These are phyloP conservation scores for Chlorops oryzae DNA, from an alignment of 1,140 invertebrate genomes.

Conservation along the genomic window DNA sequence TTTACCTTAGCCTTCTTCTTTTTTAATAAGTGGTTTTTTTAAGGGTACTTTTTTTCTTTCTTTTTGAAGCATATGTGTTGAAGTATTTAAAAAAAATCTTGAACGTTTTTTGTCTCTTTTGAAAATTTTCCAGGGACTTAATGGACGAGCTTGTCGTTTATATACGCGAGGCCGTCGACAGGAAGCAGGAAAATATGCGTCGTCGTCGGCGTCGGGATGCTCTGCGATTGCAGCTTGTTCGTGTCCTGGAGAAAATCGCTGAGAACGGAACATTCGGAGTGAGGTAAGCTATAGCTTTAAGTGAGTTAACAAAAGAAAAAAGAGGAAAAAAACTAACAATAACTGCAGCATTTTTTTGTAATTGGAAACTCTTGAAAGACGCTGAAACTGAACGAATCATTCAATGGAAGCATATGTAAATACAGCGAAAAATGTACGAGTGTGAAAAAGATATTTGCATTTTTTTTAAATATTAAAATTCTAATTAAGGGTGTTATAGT, in stretches of 20 bases:
- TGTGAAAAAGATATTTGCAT: too few species aligned
- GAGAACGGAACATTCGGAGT: constrained; percentile 87
- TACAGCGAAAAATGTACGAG: too few species aligned
- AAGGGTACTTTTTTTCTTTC: not conserved
- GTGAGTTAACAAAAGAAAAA: too few species aligned
- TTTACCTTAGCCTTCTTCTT: not conserved
- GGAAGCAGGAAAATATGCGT: constrained; percentile 94
- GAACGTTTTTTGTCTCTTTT: not conserved
- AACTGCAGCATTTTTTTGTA: not conserved
- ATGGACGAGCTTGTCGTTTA: constrained; percentile 91
- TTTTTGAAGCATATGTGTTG: not conserved
- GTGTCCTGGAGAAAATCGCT: constrained; percentile 86
- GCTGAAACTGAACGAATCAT: too few species aligned
- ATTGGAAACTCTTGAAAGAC: not conserved
- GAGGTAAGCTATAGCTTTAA: too few species aligned
- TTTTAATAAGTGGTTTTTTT: too few species aligned
- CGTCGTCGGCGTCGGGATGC: constrained; percentile 83
- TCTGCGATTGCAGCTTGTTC: constrained; percentile 83
- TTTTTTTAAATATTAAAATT: too few species aligned
- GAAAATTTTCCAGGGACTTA: constrained; percentile 90
- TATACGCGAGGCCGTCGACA: constrained; percentile 93
- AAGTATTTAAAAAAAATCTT: not conserved
- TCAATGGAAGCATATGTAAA: too few species aligned
- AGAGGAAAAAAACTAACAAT: too few species aligned
- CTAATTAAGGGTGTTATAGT: too few species aligned